Percentiles rank a stretch among this genome's conserved stretches.
Evolutionary conservation across 2,797 vertebrate genomes (phyloP).

Genomic region (Sebastes alutus): DNA sequence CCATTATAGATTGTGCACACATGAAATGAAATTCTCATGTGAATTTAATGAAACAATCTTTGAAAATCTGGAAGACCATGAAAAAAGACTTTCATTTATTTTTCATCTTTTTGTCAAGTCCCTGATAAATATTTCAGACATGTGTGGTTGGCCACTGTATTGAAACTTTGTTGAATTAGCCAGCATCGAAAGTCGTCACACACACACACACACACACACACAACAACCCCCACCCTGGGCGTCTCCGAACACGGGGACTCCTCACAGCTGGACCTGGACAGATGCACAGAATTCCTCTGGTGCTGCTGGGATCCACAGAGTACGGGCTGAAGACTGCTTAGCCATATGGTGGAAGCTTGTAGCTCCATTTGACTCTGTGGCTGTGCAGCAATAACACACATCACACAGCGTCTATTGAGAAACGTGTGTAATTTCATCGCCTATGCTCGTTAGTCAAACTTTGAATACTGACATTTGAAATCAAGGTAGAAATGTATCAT

Average conservation of each 20-base stretch:
- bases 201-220: constrained; percentile 16
- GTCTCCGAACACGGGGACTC: constrained; percentile 57
- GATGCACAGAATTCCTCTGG: constrained; percentile 79
- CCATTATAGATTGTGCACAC: constrained; percentile 77
- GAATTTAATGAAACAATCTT: constrained; percentile 86
- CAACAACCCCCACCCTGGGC: constrained; percentile 17
- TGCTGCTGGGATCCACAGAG: constrained; percentile 62
- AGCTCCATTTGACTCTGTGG: constrained; percentile 40
- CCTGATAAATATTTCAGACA: constrained; percentile 85
- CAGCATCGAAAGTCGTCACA: constrained; percentile 77
- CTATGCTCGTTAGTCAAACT: not conserved
- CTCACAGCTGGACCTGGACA: constrained; percentile 77
- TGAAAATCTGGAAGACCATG: constrained; percentile 85
- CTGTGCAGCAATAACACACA: constrained; percentile 23
- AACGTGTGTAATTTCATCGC: not conserved
- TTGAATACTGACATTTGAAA: not conserved
- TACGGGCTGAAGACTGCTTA: constrained; percentile 25
- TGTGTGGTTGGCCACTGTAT: constrained; percentile 77
- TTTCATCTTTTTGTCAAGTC: constrained; percentile 88
- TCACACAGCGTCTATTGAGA: not conserved
- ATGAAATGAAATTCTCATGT: constrained; percentile 82
- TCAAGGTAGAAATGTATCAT: not conserved
- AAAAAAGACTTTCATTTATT: constrained; percentile 85
- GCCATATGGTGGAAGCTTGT: constrained; percentile 68
- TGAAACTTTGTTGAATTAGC: constrained; percentile 86